Evolutionary conservation across 2,113 vertebrate species (phyloP).

Genomic region (Bombycilla garrulus): DNA sequence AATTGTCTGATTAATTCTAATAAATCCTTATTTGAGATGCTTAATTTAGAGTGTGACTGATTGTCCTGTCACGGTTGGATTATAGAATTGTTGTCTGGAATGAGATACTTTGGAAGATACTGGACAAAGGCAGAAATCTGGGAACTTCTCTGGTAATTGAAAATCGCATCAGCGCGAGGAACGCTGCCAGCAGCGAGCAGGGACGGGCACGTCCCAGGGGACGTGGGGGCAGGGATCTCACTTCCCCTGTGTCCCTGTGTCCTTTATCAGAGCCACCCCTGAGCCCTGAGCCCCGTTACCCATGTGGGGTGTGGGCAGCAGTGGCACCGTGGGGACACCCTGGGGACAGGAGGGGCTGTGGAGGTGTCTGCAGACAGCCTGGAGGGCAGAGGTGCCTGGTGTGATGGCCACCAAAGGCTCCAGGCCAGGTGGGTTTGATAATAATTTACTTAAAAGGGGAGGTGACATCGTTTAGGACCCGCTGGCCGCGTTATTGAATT

Average conservation of each 20-base stretch:
- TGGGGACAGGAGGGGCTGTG: not conserved
- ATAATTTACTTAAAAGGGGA: not conserved
- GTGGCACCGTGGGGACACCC: not conserved
- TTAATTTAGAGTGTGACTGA: constrained; percentile 64
- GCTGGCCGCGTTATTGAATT: not conserved
- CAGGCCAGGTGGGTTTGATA: not conserved
- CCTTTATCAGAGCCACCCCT: not conserved
- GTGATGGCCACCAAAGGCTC: not conserved
- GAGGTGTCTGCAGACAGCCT: not conserved
- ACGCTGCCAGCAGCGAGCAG: not conserved
- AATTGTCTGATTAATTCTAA: constrained; percentile 64
- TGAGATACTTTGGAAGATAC: constrained; percentile 19
- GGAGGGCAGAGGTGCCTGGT: not conserved
- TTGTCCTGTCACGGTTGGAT: constrained; percentile 39
- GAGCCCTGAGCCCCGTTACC: accelerated
- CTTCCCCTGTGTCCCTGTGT: not conserved
- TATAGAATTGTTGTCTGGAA: constrained; percentile 47
- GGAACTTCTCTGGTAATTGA: not conserved
- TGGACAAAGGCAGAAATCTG: constrained; percentile 30
- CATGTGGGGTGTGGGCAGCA: accelerated
- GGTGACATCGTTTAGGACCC: not conserved
- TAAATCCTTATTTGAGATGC: constrained; percentile 65
- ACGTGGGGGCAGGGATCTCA: not conserved
- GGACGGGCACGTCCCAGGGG: accelerated
- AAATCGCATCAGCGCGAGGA: not conserved